phyloP scores from a whole-genome alignment of 1,140 invertebrate species.

The Glossosoma conforme region DNA sequence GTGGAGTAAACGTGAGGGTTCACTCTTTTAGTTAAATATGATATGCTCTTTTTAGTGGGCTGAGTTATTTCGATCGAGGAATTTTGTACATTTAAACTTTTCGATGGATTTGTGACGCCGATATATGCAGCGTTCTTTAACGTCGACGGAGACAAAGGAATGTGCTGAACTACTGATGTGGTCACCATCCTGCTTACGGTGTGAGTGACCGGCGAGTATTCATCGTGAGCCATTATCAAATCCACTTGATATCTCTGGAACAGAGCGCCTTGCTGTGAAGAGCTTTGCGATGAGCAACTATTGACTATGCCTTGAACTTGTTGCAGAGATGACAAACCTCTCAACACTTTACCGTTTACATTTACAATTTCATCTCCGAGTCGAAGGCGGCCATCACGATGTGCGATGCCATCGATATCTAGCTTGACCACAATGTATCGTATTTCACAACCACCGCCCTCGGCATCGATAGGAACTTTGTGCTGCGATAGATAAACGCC shows the following conservation, averaged over 20 bases:
- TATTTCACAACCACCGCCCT: constrained; percentile 54
- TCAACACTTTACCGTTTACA: constrained; percentile 75
- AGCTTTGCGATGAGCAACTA: constrained; percentile 47
- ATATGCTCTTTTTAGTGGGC: too few relatives aligned
- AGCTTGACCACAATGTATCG: constrained; percentile 79
- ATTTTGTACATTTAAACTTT: too few relatives aligned
- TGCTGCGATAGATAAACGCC: constrained; percentile 67
- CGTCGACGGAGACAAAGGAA: constrained; percentile 27
- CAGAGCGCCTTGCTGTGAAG: constrained; percentile 38
- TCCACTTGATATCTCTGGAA: constrained; percentile 57
- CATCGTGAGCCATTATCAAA: constrained; percentile 57
- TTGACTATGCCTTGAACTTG: constrained; percentile 56
- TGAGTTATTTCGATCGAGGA: too few relatives aligned
- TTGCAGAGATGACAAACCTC: constrained; percentile 64
- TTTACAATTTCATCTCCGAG: constrained; percentile 82
- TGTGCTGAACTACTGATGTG: constrained; percentile 29
- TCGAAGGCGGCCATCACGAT: constrained; percentile 74
- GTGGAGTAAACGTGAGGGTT: too few relatives aligned
- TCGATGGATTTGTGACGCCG: too few relatives aligned
- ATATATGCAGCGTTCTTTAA: constrained; percentile 34
- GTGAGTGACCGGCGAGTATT: constrained; percentile 44
- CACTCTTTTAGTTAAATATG: too few relatives aligned
- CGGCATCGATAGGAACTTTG: constrained; percentile 48
- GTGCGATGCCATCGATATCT: constrained; percentile 73
- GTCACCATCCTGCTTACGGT: constrained; percentile 29